Percentiles rank a stretch among this genome's conserved stretches.
These are phyloP conservation scores for Zaprionus bogoriensis DNA, from an alignment of 2,888 invertebrate genomes.

Conservation along the genomic window DNA sequence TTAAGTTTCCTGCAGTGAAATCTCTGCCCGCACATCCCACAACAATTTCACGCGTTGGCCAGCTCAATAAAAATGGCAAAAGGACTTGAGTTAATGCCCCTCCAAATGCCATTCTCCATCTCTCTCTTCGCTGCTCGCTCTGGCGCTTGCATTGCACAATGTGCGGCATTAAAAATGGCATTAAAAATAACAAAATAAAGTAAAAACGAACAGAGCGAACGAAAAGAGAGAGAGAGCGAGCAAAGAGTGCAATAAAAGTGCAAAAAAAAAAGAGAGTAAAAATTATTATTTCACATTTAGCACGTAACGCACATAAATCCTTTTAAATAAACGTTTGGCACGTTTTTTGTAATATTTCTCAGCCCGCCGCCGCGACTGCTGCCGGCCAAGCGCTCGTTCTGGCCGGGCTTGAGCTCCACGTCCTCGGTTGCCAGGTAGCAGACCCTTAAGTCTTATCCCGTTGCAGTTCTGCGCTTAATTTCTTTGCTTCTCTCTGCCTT, in stretches of 20 bases:
- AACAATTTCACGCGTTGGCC: constrained; percentile 70
- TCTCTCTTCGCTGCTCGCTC: constrained; percentile 7
- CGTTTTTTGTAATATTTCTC: constrained; percentile 74
- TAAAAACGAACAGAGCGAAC: neutral
- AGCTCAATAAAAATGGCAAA: constrained; percentile 73
- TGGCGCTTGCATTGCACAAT: constrained; percentile 50
- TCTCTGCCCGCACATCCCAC: constrained; percentile 56
- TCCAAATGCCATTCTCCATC: constrained; percentile 18
- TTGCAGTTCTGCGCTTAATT: constrained; percentile 14
- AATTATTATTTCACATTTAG: constrained; percentile 78
- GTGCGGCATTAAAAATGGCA: constrained; percentile 58
- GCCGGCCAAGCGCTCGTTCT: constrained; percentile 15
- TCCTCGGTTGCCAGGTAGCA: constrained; percentile 47
- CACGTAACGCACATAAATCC: constrained; percentile 80
- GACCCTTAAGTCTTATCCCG: constrained; percentile 70
- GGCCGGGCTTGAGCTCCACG: neutral
- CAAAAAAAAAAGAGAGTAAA: constrained; percentile 41
- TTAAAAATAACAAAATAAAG: constrained; percentile 41
- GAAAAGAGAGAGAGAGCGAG: constrained; percentile 6
- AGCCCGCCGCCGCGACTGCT: neutral
- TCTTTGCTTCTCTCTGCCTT: constrained; percentile 62
- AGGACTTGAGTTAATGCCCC: constrained; percentile 71
- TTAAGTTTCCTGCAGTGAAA: constrained; percentile 61
- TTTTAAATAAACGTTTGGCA: constrained; percentile 80
- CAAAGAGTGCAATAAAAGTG: too few species aligned